Conservation (phyloP, 2,888 invertebrate genomes). For the Callosobruchus maculatus region DNA sequence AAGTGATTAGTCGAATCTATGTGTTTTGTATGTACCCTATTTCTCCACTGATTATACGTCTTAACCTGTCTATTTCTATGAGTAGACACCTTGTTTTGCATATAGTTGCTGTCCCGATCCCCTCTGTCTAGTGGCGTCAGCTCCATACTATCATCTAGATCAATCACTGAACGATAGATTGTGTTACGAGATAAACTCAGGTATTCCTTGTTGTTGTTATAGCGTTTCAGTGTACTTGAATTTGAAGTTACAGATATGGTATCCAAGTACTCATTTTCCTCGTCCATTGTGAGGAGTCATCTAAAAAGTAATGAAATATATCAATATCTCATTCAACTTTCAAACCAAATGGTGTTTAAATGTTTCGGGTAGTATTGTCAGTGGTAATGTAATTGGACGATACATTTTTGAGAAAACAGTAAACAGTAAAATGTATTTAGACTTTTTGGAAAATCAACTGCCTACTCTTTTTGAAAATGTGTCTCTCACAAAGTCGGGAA, state of each 20-base stretch:
- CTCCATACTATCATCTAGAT: constrained; percentile 47
- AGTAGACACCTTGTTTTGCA: constrained; percentile 53
- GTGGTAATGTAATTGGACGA: no score
- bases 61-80: constrained; percentile 48
- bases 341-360: no score
- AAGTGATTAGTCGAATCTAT: neutral
- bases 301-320: constrained; percentile 20
- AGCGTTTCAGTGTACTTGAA: constrained; percentile 31
- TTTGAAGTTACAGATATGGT: constrained; percentile 43
- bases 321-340: no score
- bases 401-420: no score
- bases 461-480: no score
- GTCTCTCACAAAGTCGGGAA: no score
- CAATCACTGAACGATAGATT: constrained; percentile 58
- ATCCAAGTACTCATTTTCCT: constrained; percentile 47
- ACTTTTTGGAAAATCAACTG: no score
- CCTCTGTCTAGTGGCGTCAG: constrained; percentile 31
- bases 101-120: constrained; percentile 10
- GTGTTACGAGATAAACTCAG: constrained; percentile 57
- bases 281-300: constrained; percentile 29
- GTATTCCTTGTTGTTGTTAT: constrained; percentile 38
- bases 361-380: no score
- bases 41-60: constrained; percentile 60
- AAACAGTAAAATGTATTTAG: no score
- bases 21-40: constrained; percentile 51